Percentiles rank a stretch among this genome's conserved stretches.
phyloP scores from a whole-genome alignment of 2,113 vertebrate genomes.

The Peromyscus polionotus region DNA sequence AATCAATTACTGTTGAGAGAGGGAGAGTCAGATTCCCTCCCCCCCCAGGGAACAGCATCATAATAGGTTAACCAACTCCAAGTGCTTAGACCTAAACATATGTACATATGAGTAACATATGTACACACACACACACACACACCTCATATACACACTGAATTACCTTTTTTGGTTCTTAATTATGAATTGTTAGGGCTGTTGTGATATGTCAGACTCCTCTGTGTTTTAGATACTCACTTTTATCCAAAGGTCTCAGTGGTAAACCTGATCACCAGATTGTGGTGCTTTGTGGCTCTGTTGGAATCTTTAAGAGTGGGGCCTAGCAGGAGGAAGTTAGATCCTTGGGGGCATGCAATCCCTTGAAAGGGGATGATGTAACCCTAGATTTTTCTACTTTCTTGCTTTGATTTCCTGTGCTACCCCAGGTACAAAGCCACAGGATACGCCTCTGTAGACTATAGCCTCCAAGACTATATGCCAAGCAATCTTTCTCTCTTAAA shows the following conservation, averaged over 20 bases:
- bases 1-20: not conserved
- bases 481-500: not conserved
- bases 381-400: not conserved
- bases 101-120: not conserved
- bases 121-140: not conserved
- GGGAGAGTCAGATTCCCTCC: no score
- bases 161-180: not conserved
- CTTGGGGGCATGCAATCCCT: not conserved
- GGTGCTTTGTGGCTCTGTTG: not conserved
- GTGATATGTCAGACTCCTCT: not conserved
- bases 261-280: not conserved
- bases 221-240: not conserved
- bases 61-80: not conserved
- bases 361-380: fast-evolving
- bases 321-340: not conserved
- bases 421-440: not conserved
- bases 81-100: not conserved
- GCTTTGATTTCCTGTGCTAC: not conserved
- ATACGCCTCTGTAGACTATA: not conserved
- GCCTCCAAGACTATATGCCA: not conserved
- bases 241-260: not conserved
- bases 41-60: not conserved
- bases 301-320: not conserved
- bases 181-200: not conserved
- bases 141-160: not conserved